These are phyloP conservation scores for Sitta europaea DNA, from an alignment of 2,113 vertebrate genomes.

Conservation along the genomic window DNA sequence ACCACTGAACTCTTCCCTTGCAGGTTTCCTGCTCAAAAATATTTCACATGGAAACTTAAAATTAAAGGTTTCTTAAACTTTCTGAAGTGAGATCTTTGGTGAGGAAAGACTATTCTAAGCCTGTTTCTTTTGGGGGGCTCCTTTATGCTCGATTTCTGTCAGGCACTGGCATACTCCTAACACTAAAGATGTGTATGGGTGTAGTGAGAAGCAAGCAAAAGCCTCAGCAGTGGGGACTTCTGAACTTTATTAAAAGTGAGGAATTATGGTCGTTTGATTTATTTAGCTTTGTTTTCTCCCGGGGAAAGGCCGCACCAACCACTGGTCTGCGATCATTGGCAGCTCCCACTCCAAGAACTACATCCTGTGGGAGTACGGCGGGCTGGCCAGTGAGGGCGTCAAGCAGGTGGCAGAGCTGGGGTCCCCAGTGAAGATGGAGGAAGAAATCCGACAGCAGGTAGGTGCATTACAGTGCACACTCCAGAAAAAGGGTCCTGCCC, in stretches of 20 bases:
- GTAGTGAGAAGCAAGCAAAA: neutral
- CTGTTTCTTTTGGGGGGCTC: neutral
- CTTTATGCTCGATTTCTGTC: neutral
- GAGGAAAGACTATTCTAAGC: neutral
- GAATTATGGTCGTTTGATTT: neutral
- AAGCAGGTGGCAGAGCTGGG: constrained; percentile 94
- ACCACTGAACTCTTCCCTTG: neutral
- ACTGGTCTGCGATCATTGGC: constrained; percentile 97
- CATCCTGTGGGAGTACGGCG: constrained; percentile 95
- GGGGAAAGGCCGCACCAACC: constrained; percentile 88
- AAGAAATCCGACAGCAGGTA: constrained; percentile 98
- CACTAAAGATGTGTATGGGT: neutral
- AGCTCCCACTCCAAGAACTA: constrained; percentile 95
- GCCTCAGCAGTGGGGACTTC: neutral
- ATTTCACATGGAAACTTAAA: neutral
- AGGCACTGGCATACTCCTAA: neutral
- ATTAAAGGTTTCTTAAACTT: neutral
- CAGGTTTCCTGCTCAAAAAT: neutral
- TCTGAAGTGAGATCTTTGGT: neutral
- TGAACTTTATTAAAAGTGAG: neutral
- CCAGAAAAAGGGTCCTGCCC: neutral
- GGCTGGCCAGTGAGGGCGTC: constrained; percentile 89
- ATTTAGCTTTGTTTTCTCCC: neutral
- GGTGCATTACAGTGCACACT: neutral
- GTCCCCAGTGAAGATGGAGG: constrained; percentile 98